A percentile compares a stretch with the other conserved stretches of the same genome.
phyloP scores from a whole-genome alignment of 2,888 invertebrate species.

The Boloria euphrosyne region DNA sequence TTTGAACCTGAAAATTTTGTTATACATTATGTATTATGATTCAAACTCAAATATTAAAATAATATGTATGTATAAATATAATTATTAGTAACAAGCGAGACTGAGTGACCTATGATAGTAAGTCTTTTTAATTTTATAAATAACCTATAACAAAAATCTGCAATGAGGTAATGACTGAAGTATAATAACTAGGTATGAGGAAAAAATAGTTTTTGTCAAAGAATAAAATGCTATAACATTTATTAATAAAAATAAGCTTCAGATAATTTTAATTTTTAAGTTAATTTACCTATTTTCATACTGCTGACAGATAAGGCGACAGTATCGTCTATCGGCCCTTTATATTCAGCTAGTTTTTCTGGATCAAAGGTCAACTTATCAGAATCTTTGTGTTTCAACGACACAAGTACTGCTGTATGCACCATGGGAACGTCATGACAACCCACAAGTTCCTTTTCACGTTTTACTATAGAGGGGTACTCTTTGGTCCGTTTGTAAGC shows the following conservation, averaged over 20 bases:
- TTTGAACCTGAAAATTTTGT: constrained; percentile 48
- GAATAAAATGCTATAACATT: no score
- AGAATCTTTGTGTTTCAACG: constrained; percentile 83
- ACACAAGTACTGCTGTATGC: constrained; percentile 92
- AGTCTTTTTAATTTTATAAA: no score
- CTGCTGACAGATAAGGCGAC: constrained; percentile 95
- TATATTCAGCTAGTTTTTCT: constrained; percentile 82
- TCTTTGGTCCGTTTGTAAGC: constrained; percentile 74
- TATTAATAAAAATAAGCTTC: neutral
- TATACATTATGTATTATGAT: neutral
- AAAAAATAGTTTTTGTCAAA: no score
- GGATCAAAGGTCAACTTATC: constrained; percentile 89
- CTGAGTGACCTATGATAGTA: no score
- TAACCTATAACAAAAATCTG: no score
- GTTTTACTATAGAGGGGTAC: constrained; percentile 90
- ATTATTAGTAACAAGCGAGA: no score
- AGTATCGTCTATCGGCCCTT: constrained; percentile 94
- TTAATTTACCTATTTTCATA: constrained; percentile 80
- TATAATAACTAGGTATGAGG: no score
- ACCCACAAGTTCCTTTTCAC: constrained; percentile 83
- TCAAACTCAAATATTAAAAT: no score
- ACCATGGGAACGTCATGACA: constrained; percentile 95
- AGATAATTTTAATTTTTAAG: no score
- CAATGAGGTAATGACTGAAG: no score
- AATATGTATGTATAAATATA: no score